Conservation (phyloP, 2,888 invertebrate species). For the Archips xylosteana region DNA sequence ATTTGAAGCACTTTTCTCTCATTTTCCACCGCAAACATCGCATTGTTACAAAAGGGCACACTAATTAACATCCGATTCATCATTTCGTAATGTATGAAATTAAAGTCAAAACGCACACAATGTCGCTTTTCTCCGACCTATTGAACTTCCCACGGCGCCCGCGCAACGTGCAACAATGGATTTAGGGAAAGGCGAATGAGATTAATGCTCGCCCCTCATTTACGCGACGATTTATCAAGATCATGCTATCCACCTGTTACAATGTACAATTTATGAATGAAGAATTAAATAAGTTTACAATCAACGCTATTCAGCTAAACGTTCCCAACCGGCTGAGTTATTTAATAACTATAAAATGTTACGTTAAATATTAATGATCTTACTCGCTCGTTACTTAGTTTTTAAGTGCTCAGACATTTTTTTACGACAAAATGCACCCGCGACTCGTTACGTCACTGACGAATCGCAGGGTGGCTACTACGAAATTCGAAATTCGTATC, state of each 20-base stretch:
- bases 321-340: slow-evolving; percentile 14
- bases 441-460: no score
- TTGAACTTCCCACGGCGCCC: slow-evolving; percentile 64
- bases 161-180: slow-evolving; percentile 66
- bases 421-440: neutral
- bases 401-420: neutral
- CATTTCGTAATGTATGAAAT: slow-evolving; percentile 58
- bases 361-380: slow-evolving; percentile 19
- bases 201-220: slow-evolving; percentile 58
- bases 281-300: slow-evolving; percentile 36
- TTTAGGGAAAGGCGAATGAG: slow-evolving; percentile 71
- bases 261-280: slow-evolving; percentile 14
- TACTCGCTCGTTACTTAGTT: slow-evolving; percentile 6
- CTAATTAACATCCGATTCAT: slow-evolving; percentile 60
- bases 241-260: slow-evolving; percentile 46
- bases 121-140: slow-evolving; percentile 61
- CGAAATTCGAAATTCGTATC: no score
- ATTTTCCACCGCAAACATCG: slow-evolving; percentile 37
- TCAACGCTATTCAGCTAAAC: slow-evolving; percentile 38
- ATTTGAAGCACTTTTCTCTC: slow-evolving; percentile 1
- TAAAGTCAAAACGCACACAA: slow-evolving; percentile 53
- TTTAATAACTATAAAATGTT: slow-evolving; percentile 11
- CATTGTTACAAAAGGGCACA: slow-evolving; percentile 56
- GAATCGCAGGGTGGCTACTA: no score
- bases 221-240: slow-evolving; percentile 53